Evolutionary conservation across 2,113 vertebrate genomes (phyloP).

Genomic region (Lipophrys pholis): DNA sequence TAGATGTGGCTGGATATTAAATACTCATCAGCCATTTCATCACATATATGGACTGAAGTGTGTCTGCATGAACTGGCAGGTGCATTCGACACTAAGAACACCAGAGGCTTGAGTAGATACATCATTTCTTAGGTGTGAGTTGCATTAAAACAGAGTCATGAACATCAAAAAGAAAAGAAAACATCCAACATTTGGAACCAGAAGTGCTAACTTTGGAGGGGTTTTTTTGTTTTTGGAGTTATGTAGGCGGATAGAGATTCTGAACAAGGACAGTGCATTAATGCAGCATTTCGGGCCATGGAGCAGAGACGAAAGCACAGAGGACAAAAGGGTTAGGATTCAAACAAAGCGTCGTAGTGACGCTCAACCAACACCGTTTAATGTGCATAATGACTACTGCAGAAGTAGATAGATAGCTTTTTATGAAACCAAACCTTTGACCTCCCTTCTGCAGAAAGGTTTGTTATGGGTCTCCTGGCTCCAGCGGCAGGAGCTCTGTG

Average conservation of each 20-base stretch:
- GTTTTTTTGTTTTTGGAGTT: constrained; percentile 8
- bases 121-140: not conserved
- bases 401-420: constrained; percentile 52
- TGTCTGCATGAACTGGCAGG: too few relatives aligned
- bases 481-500: constrained; percentile 57
- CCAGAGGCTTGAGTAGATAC: too few relatives aligned
- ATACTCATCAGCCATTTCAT: too few relatives aligned
- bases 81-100: too few relatives aligned
- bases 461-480: constrained; percentile 62
- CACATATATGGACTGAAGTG: too few relatives aligned
- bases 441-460: constrained; percentile 69
- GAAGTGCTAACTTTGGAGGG: constrained; percentile 1
- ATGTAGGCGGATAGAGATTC: constrained; percentile 30
- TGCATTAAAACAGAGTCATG: constrained; percentile 8
- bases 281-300: constrained; percentile 41
- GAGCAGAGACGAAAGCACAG: constrained; percentile 42
- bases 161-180: constrained; percentile 32
- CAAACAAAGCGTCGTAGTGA: constrained; percentile 39
- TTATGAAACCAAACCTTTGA: constrained; percentile 61
- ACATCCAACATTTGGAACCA: constrained; percentile 25
- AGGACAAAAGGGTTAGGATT: constrained; percentile 51
- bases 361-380: constrained; percentile 32
- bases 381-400: constrained; percentile 50
- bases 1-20: too few relatives aligned
- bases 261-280: constrained; percentile 44